Evolutionary conservation across 2,797 vertebrate genomes (phyloP), one percentile per base, ranked within the genome.

Genomic region (Enteromius radiatus): DNA sequence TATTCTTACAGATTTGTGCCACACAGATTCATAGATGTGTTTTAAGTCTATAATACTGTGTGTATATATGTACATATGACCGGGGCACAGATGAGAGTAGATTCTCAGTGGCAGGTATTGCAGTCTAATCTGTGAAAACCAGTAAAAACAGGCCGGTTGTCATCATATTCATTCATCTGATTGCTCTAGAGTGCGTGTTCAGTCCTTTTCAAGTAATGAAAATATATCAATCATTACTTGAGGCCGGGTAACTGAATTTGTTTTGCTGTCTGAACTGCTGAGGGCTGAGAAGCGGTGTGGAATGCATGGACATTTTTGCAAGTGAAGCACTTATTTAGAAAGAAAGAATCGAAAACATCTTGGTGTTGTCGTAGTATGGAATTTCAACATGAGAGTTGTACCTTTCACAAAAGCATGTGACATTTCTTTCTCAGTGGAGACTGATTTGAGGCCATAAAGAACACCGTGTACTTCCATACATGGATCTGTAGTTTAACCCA

Each of bases 401-500:
- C 19, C 76, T 87, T 76, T 86, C 71, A 76, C 85, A 76, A 45
- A 59, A 49, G 52, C 69, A 12, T 83, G 84, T 61, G 71, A 80
- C 56, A 68, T 69, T 56, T 78, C 38, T 59, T 28, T 65, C 73
- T 59, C 43, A 26, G 41, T 28, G 9, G 10, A n/a, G 36, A 47
- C 3, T 52, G 43, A 54, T 75, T 76, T 56, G 47, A 43, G 33
- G 47, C 4, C 36, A 23, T 41, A n/a, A 43, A 23, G 52, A 31
- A 33, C 47, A 71, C 52, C 19, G 69, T 45, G 76, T 31, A 59
- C 59, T 33, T 79, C n/a, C n/a, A 52, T 31, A 43, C 68, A 74
- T 8, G 17, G 1, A 41, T 14, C 10, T 31, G 7, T 74, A 54
- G 43, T 78, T 47, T 36, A 65, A n/a, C 26, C 11, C 63, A 78